These are phyloP conservation scores for Melanostigma gelatinosum DNA, from an alignment of 2,113 vertebrate genomes.

Conservation along the genomic window DNA sequence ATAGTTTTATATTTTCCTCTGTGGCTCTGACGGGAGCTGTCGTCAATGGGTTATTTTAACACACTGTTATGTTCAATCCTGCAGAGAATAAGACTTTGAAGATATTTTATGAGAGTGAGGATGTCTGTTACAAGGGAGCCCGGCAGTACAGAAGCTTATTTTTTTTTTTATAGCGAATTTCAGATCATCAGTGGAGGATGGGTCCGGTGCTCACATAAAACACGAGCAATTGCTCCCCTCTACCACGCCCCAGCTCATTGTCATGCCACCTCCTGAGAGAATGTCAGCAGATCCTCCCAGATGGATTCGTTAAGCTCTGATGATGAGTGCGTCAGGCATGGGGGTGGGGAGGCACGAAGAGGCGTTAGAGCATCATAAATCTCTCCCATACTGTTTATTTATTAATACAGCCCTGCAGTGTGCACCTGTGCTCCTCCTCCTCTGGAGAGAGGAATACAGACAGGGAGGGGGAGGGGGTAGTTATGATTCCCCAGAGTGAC, in stretches of 20 bases:
- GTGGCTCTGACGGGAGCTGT: not conserved
- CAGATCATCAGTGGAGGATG: not conserved
- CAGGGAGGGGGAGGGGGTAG: conserved; percentile 11
- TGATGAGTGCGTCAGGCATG: conserved; percentile 30
- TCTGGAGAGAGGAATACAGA: conserved; percentile 16
- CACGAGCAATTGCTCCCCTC: not conserved
- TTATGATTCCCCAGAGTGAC: conserved; percentile 56
- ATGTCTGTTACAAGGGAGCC: not conserved
- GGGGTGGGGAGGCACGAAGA: conserved; percentile 20
- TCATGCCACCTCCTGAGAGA: conserved; percentile 55
- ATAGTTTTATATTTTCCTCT: not conserved
- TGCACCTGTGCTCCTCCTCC: conserved; percentile 67
- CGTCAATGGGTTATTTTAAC: not conserved
- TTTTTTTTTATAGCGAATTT: conserved; percentile 14
- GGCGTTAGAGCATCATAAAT: conserved; percentile 65
- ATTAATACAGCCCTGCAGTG: conserved; percentile 69
- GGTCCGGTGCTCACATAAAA: conserved; percentile 15
- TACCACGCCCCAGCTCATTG: conserved; percentile 10
- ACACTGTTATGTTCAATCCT: not conserved
- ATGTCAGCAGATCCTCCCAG: conserved; percentile 67
- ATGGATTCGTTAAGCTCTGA: conserved; percentile 63
- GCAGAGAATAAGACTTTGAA: not conserved
- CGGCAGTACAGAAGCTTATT: not conserved
- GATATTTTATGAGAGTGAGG: not conserved
- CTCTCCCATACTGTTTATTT: conserved; percentile 71